Percentiles rank a stretch among this genome's conserved stretches.
These are phyloP conservation scores for Scomber colias DNA, from an alignment of 2,113 vertebrate genomes.

Conservation along the genomic window DNA sequence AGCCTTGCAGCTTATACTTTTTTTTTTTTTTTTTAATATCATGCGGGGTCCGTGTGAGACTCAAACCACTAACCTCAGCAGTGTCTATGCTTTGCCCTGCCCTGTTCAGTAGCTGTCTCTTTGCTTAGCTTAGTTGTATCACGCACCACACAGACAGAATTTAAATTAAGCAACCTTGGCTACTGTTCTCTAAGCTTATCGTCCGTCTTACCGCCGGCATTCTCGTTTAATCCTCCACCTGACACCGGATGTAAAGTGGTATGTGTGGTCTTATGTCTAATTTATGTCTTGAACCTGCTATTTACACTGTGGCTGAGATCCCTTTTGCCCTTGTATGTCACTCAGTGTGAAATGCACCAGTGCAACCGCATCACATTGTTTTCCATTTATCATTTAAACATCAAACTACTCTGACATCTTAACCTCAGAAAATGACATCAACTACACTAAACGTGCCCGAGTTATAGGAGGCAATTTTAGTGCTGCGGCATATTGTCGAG, in stretches of 20 bases:
- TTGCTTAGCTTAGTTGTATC: slow-evolving; percentile 21
- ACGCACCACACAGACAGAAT: slow-evolving; percentile 19
- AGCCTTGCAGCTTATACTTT: neutral
- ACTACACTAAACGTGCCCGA: neutral
- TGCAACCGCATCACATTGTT: slow-evolving; percentile 1
- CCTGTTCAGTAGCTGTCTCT: slow-evolving; percentile 22
- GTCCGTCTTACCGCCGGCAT: slow-evolving; percentile 2
- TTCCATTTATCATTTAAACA: slow-evolving; percentile 2
- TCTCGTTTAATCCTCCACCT: slow-evolving; percentile 30
- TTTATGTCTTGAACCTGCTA: neutral
- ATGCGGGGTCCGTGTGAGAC: neutral
- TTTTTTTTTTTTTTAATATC: neutral
- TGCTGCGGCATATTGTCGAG: slow-evolving; percentile 24
- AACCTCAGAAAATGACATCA: neutral
- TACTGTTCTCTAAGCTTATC: slow-evolving; percentile 21
- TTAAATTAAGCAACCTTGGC: slow-evolving; percentile 39
- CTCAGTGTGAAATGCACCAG: neutral
- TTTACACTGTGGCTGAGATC: neutral
- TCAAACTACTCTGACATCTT: neutral
- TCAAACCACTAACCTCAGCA: slow-evolving; percentile 35
- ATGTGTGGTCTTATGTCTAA: neutral
- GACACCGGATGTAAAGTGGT: slow-evolving; percentile 1
- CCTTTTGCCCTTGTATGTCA: neutral
- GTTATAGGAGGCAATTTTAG: neutral
- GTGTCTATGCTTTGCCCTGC: slow-evolving; percentile 17